Evolutionary conservation across 2,113 vertebrate genomes (phyloP).

Genomic region (Mastomys natalensis): DNA sequence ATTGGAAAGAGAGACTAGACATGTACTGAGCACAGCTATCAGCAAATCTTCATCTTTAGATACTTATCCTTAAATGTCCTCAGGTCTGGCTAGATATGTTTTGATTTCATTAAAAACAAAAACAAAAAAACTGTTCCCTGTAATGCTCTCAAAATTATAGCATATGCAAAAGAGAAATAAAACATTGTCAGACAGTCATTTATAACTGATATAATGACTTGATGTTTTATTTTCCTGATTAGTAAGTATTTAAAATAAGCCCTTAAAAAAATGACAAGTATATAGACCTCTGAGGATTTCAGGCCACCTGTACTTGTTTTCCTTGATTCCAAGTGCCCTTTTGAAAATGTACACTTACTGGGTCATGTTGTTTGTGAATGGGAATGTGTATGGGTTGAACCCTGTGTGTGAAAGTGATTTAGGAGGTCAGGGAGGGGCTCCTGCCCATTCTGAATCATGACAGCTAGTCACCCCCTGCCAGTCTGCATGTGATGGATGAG

Average conservation of each 20-base stretch:
- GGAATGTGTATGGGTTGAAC: neutral
- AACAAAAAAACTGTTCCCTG: rapidly evolving
- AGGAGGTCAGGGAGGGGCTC: slow-evolving; percentile 29
- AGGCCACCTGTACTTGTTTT: neutral
- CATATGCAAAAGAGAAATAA: neutral
- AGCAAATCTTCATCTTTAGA: neutral
- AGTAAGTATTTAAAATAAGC: neutral
- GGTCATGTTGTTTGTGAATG: slow-evolving; percentile 33
- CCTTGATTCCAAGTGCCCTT: neutral
- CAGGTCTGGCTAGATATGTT: neutral
- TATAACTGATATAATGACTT: neutral
- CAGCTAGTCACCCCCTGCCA: slow-evolving; percentile 42
- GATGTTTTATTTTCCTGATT: neutral
- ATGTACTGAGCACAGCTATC: neutral
- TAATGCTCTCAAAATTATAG: neutral
- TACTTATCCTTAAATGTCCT: neutral
- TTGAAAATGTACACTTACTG: neutral
- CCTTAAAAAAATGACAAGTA: neutral
- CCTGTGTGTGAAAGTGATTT: slow-evolving; percentile 65
- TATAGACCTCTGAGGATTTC: neutral
- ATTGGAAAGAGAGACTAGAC: neutral
- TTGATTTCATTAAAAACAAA: neutral
- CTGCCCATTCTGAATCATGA: neutral
- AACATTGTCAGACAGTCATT: neutral
- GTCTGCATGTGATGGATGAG: slow-evolving; percentile 74